A percentile compares a stretch with the other conserved stretches of the same genome.
Conservation (phyloP, 2,888 invertebrate species). For the Caenorhabditis doughertyi region DNA sequence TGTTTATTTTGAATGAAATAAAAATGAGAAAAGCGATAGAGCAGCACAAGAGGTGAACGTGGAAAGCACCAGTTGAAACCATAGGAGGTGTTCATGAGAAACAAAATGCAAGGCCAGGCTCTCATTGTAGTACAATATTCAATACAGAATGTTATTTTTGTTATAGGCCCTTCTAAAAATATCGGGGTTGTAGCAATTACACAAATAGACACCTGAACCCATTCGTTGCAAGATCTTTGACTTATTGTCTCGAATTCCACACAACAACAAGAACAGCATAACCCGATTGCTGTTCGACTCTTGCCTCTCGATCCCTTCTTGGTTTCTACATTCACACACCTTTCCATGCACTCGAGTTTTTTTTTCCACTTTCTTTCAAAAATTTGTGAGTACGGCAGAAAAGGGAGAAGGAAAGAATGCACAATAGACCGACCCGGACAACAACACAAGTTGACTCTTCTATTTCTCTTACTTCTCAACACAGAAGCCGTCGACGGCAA, state of each 20-base stretch:
- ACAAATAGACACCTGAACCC: neutral
- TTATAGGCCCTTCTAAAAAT: too few species aligned
- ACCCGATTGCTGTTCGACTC: slow-evolving; percentile 12
- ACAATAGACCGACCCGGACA: slow-evolving; percentile 42
- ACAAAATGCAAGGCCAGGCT: too few species aligned
- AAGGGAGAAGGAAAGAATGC: slow-evolving; percentile 26
- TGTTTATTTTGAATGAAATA: neutral
- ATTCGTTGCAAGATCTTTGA: neutral
- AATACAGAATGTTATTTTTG: too few species aligned
- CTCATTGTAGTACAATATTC: too few species aligned
- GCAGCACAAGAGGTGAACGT: neutral
- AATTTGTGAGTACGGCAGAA: slow-evolving; percentile 13
- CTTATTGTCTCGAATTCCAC: neutral
- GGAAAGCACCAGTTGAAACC: neutral
- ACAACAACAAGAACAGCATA: slow-evolving; percentile 21
- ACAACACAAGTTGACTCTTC: slow-evolving; percentile 48
- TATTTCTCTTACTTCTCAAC: slow-evolving; percentile 27
- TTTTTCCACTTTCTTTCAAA: slow-evolving; percentile 20
- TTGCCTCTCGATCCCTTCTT: neutral
- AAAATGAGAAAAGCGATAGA: neutral
- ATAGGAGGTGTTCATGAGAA: too few species aligned
- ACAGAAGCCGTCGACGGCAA: slow-evolving; percentile 13
- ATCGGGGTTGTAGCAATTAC: neutral
- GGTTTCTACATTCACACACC: neutral
- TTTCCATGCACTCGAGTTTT: neutral